Conservation (phyloP, 2,797 vertebrate genomes). For the Rousettus madagascariensis region DNA sequence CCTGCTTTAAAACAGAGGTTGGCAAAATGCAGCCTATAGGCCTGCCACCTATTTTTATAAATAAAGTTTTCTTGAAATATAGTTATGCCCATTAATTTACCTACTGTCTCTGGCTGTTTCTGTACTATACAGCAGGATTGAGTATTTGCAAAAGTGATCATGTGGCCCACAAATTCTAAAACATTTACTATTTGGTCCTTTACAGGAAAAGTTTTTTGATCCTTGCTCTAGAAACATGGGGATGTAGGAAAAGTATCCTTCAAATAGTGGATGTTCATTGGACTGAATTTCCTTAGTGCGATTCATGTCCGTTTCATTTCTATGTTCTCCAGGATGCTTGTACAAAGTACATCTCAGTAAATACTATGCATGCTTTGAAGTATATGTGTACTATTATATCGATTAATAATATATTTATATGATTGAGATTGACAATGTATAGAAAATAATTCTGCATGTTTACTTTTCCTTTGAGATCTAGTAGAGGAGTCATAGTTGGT, state of each 20-base stretch:
- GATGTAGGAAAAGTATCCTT: background rate
- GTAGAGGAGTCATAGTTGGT: background rate
- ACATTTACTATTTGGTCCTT: background rate
- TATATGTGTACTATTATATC: background rate
- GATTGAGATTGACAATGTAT: background rate
- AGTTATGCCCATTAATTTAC: background rate
- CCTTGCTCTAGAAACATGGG: background rate
- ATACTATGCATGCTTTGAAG: background rate
- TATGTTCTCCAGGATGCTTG: background rate
- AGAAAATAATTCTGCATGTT: background rate
- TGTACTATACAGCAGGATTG: background rate
- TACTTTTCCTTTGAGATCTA: background rate
- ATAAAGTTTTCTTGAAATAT: conserved; percentile 12
- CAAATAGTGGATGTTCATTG: background rate
- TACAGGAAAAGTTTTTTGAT: background rate
- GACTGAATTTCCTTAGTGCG: background rate
- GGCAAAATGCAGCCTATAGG: background rate
- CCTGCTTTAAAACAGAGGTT: background rate
- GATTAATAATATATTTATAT: background rate
- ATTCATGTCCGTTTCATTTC: background rate
- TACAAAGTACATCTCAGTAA: background rate
- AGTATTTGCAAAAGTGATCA: background rate
- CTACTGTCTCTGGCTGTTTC: background rate
- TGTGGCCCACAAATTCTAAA: conserved; percentile 2
- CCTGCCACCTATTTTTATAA: conserved; percentile 20